Evolutionary conservation across 2,113 vertebrate genomes (phyloP), one percentile per base, ranked within the genome.

Genomic region (Lynx canadensis): DNA sequence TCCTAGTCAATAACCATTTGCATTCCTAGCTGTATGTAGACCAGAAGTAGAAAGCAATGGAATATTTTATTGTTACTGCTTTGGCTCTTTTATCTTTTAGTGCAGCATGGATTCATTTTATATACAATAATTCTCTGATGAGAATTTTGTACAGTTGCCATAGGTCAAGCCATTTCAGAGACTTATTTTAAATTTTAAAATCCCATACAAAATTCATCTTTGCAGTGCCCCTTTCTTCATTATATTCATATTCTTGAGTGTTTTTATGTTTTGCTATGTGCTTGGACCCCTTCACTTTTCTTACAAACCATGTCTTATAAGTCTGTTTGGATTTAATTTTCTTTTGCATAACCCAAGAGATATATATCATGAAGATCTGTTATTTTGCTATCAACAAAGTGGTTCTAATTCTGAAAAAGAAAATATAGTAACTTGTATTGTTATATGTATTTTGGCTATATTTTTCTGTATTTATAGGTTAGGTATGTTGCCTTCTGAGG

Each of bases 371-470:
- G 52, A 89, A 97, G 86, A 82, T 79, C 8, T 94, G 52, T 57
- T 81, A 65, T 86, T 41, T 93, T 79, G 33, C 11, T 38, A 90
- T 33, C 19, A 66, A 73, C 8, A 92, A 80, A 79, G 41, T 66
- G 23, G 38, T 83, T 84, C 66, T 95, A 33, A 91, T 85, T 90
- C 63, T 96, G 21, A 81, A 80, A 95, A 84, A 93, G 74, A 50
- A 38, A 65, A 60, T 14, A 85, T 0, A 65, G 21, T 19, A 52
- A 52, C 4, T 63, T 94, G 16, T 11, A 82, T 69, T 5, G 48
- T 36, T 50, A 60, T 87, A 12, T 71, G 7, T 81, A 41, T 81
- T 55, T 81, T 76, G 65, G 14, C 38, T 82, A 15, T 23, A 79
- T 76, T 95, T 94, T 97, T 60, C 19, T 68, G 18, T 94, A 69